Base-by-base conservation (phyloP, 2,888 invertebrate genomes). In the Dryobota labecula region DNA sequence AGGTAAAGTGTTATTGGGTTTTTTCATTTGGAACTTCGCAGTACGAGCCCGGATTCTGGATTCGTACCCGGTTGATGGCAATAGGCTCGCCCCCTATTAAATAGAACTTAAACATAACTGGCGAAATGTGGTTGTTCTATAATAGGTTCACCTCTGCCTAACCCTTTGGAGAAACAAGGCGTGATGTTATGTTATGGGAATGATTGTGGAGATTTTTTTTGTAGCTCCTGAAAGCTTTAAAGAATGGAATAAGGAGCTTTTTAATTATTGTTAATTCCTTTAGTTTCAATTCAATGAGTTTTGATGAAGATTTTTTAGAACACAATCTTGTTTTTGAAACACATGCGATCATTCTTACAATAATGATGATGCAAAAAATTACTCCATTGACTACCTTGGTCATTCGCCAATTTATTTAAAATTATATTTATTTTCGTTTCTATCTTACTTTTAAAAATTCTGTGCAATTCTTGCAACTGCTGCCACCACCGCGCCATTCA, bases 311-410 rank as follows among this genome's bases (percentile, higher is more conserved):
- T 5, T 5, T 5, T 49, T 1, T 20, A 1, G 3, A 20, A 15
- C 43, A 8, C 5, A 20, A 13, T 5, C 0, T 15, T 27, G 45
- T 15, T 43, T 27, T 61, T 27, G 11, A 18, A 36, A 41, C 15
- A 7, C 27, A 41, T 7, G 11, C n/a, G 2, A 36, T 27, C 7
- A 53, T 53, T 53, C 30, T 13, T 3, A 30, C 20, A 18, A 7
- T 53, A 75, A 24, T 11, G 30, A 36, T 57, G 70, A 43, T 49
- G 43, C 24, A 20, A 9, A 41, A 30, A 49, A 77, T 36, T 33
- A 56, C 77, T 56, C 15, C 24, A 43, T 77, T 73, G 73, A 70
- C 73, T 54, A 27, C 27, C 6, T 27, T 57, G 56, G 56, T 36
- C 56, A 77, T 49, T 77, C 47, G 49, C 27, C 36, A 36, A 38